Conservation (phyloP, 64 coral and sea anemone genomes). For the Stylophora pistillata region DNA sequence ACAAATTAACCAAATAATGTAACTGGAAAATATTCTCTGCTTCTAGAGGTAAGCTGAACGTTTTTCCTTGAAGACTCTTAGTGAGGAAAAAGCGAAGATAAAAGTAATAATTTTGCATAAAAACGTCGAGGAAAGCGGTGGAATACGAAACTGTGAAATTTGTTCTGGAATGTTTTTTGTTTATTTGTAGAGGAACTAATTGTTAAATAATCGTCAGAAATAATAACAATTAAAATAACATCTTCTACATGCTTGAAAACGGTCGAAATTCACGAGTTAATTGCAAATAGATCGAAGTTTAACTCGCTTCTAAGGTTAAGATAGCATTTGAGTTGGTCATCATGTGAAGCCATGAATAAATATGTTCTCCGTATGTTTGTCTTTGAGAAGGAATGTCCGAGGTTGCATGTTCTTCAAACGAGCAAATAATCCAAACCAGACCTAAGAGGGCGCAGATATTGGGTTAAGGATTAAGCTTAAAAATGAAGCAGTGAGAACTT, state of each 20-base stretch:
- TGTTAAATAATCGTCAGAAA: not conserved
- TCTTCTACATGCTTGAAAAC: not conserved
- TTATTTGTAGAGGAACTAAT: not conserved
- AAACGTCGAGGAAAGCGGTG: too few species aligned
- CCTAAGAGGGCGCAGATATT: not conserved
- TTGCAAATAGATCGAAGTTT: slow-evolving; percentile 5
- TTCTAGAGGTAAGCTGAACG: too few species aligned
- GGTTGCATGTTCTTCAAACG: not conserved
- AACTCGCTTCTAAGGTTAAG: not conserved
- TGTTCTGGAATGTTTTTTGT: too few species aligned
- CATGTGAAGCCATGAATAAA: not conserved
- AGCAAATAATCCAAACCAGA: not conserved
- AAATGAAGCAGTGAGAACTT: not conserved
- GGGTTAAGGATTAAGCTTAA: not conserved
- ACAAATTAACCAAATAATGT: too few species aligned
- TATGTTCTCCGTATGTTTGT: slow-evolving; percentile 23
- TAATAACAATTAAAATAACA: not conserved
- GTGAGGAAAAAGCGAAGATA: too few species aligned
- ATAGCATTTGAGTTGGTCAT: not conserved
- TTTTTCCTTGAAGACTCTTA: too few species aligned
- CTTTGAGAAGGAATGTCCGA: not conserved
- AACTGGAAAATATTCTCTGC: too few species aligned
- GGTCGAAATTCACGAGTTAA: not conserved
- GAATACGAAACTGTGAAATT: too few species aligned
- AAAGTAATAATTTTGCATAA: too few species aligned